Conservation (phyloP, 1,140 invertebrate genomes). For the Eumaeus atala region DNA sequence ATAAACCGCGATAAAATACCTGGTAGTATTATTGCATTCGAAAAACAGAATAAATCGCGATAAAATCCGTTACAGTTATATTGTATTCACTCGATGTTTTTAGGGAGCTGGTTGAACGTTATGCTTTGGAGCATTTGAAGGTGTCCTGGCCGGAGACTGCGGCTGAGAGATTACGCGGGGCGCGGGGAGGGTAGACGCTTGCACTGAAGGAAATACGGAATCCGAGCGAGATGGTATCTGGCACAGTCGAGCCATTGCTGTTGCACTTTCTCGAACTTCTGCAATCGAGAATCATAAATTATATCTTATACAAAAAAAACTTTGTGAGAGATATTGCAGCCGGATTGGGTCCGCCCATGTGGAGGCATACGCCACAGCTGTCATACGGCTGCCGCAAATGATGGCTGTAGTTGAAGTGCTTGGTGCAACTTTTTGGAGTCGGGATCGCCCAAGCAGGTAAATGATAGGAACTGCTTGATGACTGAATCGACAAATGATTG, state of each 20-base stretch:
- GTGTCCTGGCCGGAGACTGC: constrained; percentile 3
- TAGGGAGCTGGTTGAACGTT: neutral
- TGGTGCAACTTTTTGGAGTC: too few species aligned
- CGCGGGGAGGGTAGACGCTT: constrained; percentile 20
- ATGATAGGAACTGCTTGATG: too few species aligned
- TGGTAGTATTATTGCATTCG: too few species aligned
- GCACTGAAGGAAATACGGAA: constrained; percentile 23
- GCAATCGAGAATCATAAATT: constrained; percentile 8
- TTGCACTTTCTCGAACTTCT: constrained; percentile 55
- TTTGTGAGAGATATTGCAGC: neutral
- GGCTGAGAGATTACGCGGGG: constrained; percentile 18
- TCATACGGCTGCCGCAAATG: neutral
- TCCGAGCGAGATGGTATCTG: constrained; percentile 34
- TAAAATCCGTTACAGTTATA: too few species aligned
- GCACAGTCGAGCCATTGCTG: constrained; percentile 57
- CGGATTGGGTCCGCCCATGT: neutral
- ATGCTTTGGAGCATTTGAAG: neutral
- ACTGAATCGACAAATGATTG: too few species aligned
- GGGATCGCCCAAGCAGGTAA: too few species aligned
- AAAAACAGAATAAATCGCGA: too few species aligned
- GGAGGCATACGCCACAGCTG: neutral
- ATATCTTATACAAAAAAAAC: neutral
- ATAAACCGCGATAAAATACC: too few species aligned
- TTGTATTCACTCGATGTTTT: neutral
- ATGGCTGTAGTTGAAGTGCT: too few species aligned